phyloP scores from a whole-genome alignment of 2,113 vertebrate species.

The Crotalus horridus region DNA sequence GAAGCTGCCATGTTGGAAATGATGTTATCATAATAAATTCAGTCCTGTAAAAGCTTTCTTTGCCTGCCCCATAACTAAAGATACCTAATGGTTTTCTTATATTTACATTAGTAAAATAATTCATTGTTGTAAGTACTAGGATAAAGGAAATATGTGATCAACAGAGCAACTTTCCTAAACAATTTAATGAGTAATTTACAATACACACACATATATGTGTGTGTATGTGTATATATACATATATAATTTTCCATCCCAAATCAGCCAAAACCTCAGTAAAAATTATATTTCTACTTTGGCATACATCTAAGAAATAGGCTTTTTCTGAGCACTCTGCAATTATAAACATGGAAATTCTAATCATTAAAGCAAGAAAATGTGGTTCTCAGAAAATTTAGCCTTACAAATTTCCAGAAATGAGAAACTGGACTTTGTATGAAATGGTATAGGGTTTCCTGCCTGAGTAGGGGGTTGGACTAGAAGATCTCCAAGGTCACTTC shows the following conservation, averaged over 20 bases:
- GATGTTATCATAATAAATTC: slow-evolving; percentile 8
- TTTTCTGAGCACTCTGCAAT: neutral
- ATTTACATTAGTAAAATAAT: neutral
- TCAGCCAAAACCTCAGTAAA: neutral
- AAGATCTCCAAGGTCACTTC: no score
- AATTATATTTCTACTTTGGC: neutral
- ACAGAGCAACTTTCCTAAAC: neutral
- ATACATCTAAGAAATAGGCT: neutral
- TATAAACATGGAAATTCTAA: neutral
- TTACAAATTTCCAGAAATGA: neutral
- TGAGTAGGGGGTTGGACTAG: no score
- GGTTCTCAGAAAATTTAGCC: neutral
- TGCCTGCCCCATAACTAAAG: neutral
- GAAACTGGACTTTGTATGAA: neutral
- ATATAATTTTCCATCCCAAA: neutral
- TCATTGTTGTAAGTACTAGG: neutral
- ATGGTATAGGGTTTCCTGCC: no score
- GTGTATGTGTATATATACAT: no score
- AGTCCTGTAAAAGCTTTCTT: slow-evolving; percentile 18
- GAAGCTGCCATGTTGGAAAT: neutral
- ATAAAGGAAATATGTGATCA: neutral
- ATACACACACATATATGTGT: neutral
- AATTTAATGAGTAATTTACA: neutral
- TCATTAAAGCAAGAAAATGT: neutral
- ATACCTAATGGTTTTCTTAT: slow-evolving; percentile 6